Evolutionary conservation across 2,797 vertebrate species (phyloP).

Genomic region (Protosalanx chinensis): DNA sequence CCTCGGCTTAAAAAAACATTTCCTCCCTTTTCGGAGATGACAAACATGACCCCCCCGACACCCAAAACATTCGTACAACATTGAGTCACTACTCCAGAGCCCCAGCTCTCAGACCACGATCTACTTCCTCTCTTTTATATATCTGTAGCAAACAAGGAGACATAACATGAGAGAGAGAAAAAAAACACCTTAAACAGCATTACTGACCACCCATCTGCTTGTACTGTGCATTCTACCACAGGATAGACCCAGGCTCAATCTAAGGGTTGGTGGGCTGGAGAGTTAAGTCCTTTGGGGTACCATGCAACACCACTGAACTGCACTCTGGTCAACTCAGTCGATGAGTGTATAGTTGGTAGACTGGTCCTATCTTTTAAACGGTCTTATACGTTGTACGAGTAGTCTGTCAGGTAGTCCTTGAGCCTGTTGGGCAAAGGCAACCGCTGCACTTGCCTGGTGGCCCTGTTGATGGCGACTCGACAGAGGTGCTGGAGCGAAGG

Average conservation of each 20-base stretch:
- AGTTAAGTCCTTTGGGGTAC: too few species aligned
- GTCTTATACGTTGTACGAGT: conserved; percentile 82
- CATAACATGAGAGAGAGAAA: too few species aligned
- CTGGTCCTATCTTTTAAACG: background rate
- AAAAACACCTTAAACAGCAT: background rate
- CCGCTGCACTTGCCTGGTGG: conserved; percentile 78
- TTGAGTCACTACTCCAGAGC: background rate
- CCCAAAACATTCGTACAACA: too few species aligned
- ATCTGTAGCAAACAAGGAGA: background rate
- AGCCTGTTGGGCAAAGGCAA: conserved; percentile 89
- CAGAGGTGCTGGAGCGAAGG: conserved; percentile 88
- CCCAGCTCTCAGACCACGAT: background rate
- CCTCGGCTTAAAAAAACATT: background rate
- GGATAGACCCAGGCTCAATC: background rate
- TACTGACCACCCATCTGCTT: background rate
- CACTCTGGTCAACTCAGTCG: background rate
- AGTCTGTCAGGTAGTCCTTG: conserved; percentile 91
- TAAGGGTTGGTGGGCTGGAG: background rate
- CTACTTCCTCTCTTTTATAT: background rate
- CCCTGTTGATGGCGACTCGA: conserved; percentile 87
- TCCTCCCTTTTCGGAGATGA: conserved; percentile 1
- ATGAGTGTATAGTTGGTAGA: background rate
- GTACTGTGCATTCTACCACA: too few species aligned
- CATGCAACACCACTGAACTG: background rate
- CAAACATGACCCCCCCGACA: background rate